Base-by-base conservation (phyloP, 2,888 invertebrate genomes). In the Hirudinaria manillensis region DNA sequence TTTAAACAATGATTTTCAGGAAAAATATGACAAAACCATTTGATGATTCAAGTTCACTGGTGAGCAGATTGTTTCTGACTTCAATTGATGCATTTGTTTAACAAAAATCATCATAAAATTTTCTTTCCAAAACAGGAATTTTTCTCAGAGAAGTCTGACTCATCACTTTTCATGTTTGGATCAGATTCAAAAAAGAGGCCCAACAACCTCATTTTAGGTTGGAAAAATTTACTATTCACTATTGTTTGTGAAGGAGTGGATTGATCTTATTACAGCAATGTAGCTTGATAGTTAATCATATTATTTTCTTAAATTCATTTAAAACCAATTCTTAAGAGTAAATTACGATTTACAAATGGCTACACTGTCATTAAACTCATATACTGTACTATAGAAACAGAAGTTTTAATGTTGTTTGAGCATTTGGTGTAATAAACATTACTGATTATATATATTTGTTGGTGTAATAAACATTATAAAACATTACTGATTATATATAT, bases 121-220 rank as follows among this genome's bases (percentile, higher is more conserved):
- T 72, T 56, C 1, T 24, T 71, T 75, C 13, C 38, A 7, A 24
- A 80, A 38, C 80, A 85, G 86, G 86, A 86, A 79, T 84, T 83
- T 78, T 85, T 87, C 79, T 82, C 84, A 4, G 93, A 89, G 81
- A 96, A 94, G 85, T 90, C 91, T 83, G 94, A 98, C 85, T 89
- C 93, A 21, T 90, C 95, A 0, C 85, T 98, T 38, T 99, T 99
- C 86, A 89, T 92, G 79, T 91, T 96, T 83, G 93, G 92, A 3
- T 92, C 92, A 0, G 93, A 96, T 83, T 93, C 91, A 72, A 99
- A 99, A 86, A 99, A 99, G 84, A 88, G 96, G 21, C 97, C 97
- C 0, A 90, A 96, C 83, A 97, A 96, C 86, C 85, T 98, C 67
- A 87, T 96, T 45, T 84, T 97, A 74, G 96, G 95, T 87, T 81